Base-by-base conservation (phyloP, 2,888 invertebrate species). In the Steromphala cineraria region DNA sequence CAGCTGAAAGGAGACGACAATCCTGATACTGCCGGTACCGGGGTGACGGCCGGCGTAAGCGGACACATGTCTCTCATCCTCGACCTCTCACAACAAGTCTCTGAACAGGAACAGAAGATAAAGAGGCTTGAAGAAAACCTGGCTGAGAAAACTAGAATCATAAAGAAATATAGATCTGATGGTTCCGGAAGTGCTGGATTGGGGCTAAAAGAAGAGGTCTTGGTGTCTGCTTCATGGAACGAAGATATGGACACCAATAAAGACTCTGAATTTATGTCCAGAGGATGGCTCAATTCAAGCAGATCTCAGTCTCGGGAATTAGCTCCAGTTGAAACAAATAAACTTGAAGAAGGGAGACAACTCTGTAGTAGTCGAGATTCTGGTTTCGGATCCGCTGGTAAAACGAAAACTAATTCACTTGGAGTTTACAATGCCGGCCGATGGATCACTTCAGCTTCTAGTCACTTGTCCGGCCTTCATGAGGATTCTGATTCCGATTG, bases 51-150 rank as follows among this genome's bases (percentile, higher is more conserved):
- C 7, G 56, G 36, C 2, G 36, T 71, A 2, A 71, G 71, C 15
- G 31, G 71, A 15, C 40, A 36, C 40, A 71, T 71, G 84, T 87
- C 87, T 71, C 81, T 91, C 53, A 90, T 91, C 40, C 83, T 91
- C 10, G 89, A 90, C 53, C 84, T 91, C 55, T 91, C 91, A 10
- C 85, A 86, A 53, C 90, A 90, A 80, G 85, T 90, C 28, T 87
- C 89, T 28, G 90, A 90, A 67, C 91, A 90, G 74, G 83, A 80
- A 19, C 87, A 87, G 36, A 86, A 85, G 78, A 90, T 91, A 53
- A 52, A 80, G 0, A 83, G 82, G 67, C 81, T 91, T 19, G 87
- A 90, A 83, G 82, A 78, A 40, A 83, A 83, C 36, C 24, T 90
- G 36, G 40, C 67, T 24, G 88, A 89, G 7, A 89, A 87, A 78